Evolutionary conservation across 2,797 vertebrate species (phyloP).

Genomic region (Phrynocephalus forsythii): DNA sequence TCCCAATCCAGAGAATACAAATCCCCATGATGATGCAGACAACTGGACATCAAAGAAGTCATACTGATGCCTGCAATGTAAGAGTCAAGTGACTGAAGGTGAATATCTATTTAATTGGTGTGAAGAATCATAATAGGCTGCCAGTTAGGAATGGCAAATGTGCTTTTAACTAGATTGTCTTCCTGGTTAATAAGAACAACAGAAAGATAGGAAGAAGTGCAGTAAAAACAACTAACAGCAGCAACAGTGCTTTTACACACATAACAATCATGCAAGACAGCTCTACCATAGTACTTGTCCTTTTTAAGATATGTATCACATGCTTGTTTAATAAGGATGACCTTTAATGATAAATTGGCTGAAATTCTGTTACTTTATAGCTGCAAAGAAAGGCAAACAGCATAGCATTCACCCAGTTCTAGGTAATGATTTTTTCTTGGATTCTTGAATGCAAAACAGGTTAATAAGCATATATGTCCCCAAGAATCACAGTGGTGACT

Average conservation of each 20-base stretch:
- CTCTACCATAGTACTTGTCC: conserved; percentile 45
- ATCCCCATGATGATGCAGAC: neutral
- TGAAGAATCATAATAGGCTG: conserved; percentile 24
- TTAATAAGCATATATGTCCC: too few species aligned
- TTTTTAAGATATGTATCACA: conserved; percentile 7
- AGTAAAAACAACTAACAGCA: conserved; percentile 39
- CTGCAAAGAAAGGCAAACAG: too few species aligned
- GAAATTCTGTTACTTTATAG: too few species aligned
- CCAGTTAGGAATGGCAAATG: conserved; percentile 38
- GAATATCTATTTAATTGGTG: conserved; percentile 11
- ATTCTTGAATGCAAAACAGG: too few species aligned
- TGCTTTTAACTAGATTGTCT: neutral
- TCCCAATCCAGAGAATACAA: too few species aligned
- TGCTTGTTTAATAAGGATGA: too few species aligned
- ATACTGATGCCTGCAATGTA: neutral
- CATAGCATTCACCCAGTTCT: too few species aligned
- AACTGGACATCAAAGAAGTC: neutral
- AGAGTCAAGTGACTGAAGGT: neutral
- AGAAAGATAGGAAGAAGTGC: conserved; percentile 1
- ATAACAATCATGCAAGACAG: conserved; percentile 38
- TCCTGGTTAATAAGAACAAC: conserved; percentile 2
- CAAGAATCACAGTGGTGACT: too few species aligned
- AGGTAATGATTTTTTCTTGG: too few species aligned
- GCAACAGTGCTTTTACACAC: conserved; percentile 11
- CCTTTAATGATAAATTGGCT: too few species aligned